phyloP scores from a whole-genome alignment of 2,113 vertebrate species.

The Etheostoma cragini region DNA sequence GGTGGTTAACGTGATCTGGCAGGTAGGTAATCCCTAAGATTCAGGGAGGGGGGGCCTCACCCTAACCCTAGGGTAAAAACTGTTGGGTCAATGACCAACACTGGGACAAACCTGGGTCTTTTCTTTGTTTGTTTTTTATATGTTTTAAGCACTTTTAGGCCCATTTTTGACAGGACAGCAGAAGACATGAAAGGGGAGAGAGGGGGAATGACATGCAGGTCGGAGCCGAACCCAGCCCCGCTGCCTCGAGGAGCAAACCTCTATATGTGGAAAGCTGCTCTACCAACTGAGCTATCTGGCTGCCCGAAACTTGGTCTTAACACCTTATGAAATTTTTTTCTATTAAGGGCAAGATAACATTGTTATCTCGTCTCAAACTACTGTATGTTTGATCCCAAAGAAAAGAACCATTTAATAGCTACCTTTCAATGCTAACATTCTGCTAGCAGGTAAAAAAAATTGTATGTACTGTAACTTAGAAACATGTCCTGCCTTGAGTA shows the following conservation, averaged over 20 bases:
- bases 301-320: not conserved
- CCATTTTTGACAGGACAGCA: too few relatives aligned
- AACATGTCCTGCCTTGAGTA: not conserved
- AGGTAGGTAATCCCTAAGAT: too few relatives aligned
- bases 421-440: not conserved
- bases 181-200: too few relatives aligned
- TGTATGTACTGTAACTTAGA: not conserved
- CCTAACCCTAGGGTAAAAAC: not conserved
- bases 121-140: too few relatives aligned
- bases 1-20: too few relatives aligned
- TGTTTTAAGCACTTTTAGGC: too few relatives aligned
- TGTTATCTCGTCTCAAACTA: not conserved
- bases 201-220: too few relatives aligned
- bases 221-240: too few relatives aligned
- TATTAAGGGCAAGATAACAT: not conserved
- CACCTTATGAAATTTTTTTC: not conserved
- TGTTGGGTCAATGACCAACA: not conserved
- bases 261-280: too few relatives aligned
- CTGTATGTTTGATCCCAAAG: not conserved
- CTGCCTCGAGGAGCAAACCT: too few relatives aligned
- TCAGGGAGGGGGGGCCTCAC: too few relatives aligned
- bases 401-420: not conserved
- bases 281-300: too few relatives aligned
- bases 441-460: not conserved
- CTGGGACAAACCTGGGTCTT: not conserved